Conservation (phyloP, 2,797 vertebrate genomes). For the Numenius phaeopus region DNA sequence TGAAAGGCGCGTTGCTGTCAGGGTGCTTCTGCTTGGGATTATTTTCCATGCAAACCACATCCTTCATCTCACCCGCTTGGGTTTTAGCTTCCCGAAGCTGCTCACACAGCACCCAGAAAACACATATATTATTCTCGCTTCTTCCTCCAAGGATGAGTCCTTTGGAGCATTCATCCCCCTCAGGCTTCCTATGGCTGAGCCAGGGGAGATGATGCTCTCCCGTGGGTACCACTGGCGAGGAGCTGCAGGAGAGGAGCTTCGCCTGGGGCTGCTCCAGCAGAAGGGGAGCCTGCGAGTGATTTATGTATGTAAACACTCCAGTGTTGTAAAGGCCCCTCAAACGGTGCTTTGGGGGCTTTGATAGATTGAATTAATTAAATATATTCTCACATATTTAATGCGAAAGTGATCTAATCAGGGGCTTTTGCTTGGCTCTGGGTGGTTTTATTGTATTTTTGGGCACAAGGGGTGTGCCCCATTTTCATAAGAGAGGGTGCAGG, state of each 20-base stretch:
- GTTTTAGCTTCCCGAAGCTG: not conserved
- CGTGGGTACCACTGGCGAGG: not conserved
- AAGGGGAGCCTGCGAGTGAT: not conserved
- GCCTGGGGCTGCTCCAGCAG: not conserved
- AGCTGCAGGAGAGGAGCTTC: not conserved
- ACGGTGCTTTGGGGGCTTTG: not conserved
- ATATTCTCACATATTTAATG: not conserved
- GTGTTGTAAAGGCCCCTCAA: not conserved
- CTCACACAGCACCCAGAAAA: not conserved
- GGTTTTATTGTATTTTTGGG: conserved; percentile 58
- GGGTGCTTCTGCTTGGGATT: not conserved
- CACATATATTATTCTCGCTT: not conserved
- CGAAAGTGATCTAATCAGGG: not conserved
- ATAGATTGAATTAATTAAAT: not conserved
- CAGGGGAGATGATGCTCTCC: not conserved
- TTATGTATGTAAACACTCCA: not conserved
- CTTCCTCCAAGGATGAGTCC: not conserved
- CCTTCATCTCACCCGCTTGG: not conserved
- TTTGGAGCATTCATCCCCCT: not conserved
- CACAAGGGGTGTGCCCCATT: conserved; percentile 34
- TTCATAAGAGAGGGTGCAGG: conserved; percentile 57
- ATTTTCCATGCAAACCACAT: not conserved
- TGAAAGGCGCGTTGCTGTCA: not conserved
- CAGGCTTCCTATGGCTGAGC: accelerated
- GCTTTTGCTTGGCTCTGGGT: not conserved